Evolutionary conservation across 2,113 vertebrate species (phyloP).

Genomic region (Rhagologus leucostigma): DNA sequence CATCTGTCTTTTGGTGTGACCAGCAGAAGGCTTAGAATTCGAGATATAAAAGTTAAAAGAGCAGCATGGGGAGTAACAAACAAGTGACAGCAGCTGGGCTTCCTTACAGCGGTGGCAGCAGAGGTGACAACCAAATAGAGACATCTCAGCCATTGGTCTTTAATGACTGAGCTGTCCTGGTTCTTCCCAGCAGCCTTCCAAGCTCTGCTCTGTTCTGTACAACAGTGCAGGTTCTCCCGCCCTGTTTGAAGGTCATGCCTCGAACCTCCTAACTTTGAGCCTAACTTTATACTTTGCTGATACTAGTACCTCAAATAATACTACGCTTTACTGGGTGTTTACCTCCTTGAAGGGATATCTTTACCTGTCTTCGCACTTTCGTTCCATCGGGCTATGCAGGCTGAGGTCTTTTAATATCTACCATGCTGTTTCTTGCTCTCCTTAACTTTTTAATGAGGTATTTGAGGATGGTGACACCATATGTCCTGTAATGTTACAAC

Average conservation of each 20-base stretch:
- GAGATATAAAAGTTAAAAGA: not conserved
- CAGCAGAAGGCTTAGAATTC: not conserved
- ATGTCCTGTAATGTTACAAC: not conserved
- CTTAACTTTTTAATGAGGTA: not conserved
- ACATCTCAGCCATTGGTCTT: not conserved
- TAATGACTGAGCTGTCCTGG: not conserved
- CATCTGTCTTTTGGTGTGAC: not conserved
- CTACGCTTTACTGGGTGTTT: not conserved
- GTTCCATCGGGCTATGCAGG: not conserved
- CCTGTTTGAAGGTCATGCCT: not conserved
- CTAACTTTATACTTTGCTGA: not conserved
- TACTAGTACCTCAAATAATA: not conserved
- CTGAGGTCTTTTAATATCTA: not conserved
- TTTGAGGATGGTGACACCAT: not conserved
- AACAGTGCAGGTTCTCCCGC: not conserved
- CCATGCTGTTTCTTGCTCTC: not conserved
- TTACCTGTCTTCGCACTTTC: not conserved
- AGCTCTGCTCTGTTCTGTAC: not conserved
- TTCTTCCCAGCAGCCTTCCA: not conserved
- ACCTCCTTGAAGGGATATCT: not conserved
- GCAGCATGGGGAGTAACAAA: not conserved
- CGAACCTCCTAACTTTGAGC: not conserved
- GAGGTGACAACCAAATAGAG: not conserved
- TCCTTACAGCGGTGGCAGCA: not conserved
- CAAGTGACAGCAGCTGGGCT: not conserved